phyloP scores from a whole-genome alignment of 2,113 vertebrate species.

The Menura novaehollandiae region DNA sequence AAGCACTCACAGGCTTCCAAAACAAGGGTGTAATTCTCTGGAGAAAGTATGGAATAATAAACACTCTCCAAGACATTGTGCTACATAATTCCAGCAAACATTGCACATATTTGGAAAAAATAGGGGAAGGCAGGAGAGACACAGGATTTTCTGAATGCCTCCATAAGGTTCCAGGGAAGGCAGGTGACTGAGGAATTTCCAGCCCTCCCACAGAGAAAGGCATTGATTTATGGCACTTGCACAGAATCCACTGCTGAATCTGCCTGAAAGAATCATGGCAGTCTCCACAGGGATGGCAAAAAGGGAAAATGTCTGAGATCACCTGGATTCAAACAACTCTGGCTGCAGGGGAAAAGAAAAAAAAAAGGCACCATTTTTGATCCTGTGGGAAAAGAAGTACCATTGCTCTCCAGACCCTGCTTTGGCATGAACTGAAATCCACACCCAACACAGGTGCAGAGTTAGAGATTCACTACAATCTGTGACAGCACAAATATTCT shows the following conservation, averaged over 20 bases:
- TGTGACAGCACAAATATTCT: background rate
- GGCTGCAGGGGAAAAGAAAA: too few relatives aligned
- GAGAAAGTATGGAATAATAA: background rate
- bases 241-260: background rate
- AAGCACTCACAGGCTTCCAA: background rate
- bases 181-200: background rate
- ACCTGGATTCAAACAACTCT: background rate
- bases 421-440: background rate
- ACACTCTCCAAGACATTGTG: background rate
- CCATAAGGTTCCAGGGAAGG: background rate
- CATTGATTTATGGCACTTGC: background rate
- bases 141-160: background rate
- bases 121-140: background rate
- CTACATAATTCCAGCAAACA: background rate
- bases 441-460: background rate
- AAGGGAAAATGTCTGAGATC: background rate
- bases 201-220: background rate
- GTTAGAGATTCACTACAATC: background rate
- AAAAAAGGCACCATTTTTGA: background rate
- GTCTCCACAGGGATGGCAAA: background rate
- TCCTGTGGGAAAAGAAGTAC: background rate
- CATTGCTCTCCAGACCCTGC: background rate
- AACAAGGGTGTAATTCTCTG: background rate
- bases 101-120: background rate
- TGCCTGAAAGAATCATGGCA: background rate